Conservation (phyloP, 2,888 invertebrate genomes). For the Auanema freiburgensis region DNA sequence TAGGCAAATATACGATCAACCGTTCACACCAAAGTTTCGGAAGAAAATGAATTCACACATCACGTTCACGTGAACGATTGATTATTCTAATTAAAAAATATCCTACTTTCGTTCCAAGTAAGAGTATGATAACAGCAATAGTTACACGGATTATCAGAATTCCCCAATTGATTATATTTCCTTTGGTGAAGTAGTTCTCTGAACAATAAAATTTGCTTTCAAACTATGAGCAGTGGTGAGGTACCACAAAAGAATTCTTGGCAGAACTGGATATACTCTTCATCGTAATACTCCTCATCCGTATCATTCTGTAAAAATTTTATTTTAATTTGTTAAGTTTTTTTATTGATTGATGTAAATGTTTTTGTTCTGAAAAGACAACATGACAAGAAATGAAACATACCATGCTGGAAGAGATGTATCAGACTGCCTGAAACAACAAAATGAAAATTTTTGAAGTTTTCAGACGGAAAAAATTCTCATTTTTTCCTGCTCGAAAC, state of each 20-base stretch:
- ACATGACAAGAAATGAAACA: too few species aligned
- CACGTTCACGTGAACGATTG: slow-evolving; percentile 4
- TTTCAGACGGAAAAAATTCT: too few species aligned
- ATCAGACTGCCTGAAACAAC: too few species aligned
- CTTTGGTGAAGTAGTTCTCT: slow-evolving; percentile 31
- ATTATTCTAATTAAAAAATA: neutral
- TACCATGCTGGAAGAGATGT: too few species aligned
- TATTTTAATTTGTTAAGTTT: too few species aligned
- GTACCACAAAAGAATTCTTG: slow-evolving; percentile 10
- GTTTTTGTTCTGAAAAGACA: too few species aligned
- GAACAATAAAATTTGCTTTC: slow-evolving; percentile 1
- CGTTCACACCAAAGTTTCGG: neutral
- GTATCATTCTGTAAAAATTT: too few species aligned
- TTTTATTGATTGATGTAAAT: too few species aligned
- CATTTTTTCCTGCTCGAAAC: too few species aligned
- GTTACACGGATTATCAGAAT: slow-evolving; percentile 27
- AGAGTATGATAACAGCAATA: slow-evolving; percentile 32
- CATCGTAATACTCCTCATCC: too few species aligned
- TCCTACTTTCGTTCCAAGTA: slow-evolving; percentile 27
- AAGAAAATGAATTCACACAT: neutral
- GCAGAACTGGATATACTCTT: neutral
- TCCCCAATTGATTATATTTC: slow-evolving; percentile 24
- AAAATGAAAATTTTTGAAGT: too few species aligned
- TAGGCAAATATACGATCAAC: neutral
- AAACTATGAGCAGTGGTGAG: neutral